Evolutionary conservation across 2,113 vertebrate species (phyloP), one percentile per base, ranked within the genome.

Genomic region (Atherinomorus stipes): DNA sequence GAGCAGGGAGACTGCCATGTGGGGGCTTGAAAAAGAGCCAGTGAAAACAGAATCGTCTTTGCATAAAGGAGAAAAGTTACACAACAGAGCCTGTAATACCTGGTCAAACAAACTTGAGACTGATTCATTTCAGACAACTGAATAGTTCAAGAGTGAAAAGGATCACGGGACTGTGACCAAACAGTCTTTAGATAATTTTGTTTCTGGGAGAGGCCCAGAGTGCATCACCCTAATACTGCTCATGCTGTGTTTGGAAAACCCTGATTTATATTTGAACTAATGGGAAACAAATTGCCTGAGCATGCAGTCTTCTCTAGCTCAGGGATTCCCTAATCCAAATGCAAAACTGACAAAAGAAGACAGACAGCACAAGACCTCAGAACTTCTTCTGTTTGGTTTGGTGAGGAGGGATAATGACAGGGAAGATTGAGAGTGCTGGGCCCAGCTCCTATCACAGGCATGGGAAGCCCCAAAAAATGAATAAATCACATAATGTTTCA

Each of bases 241-340:
- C 73, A 49, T 81, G 84, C 86, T 92, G 87, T 88, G 81, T 85
- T 91, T 90, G 84, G 88, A 87, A 82, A 88, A 80, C 44, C 61
- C 64, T 72, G 75, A 74, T 76, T 68, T 71, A 66, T 72, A 77
- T 91, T 85, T 85, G 45, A 79, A 71, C 73, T 91, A 91, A 93
- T 91, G 71, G 86, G 74, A 87, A 93, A 90, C 89, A 88, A 93
- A 92, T 92, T 91, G 86, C 52, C 81, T 45, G 16, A 87, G 81
- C 84, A 87, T 80, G 81, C 78, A 79, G 62, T 68, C 74, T 51
- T 42, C 53, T 73, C 54, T 76, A 81, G 87, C 62, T 66, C n/a
- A 81, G 69, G 79, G 70, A 89, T 80, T 86, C 71, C 74, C 66
- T 77, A 58, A 80, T 82, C 83, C 68, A 83, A 83, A 86, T 75